Conservation (phyloP, 2,113 vertebrate genomes). For the Indicator maculatus region DNA sequence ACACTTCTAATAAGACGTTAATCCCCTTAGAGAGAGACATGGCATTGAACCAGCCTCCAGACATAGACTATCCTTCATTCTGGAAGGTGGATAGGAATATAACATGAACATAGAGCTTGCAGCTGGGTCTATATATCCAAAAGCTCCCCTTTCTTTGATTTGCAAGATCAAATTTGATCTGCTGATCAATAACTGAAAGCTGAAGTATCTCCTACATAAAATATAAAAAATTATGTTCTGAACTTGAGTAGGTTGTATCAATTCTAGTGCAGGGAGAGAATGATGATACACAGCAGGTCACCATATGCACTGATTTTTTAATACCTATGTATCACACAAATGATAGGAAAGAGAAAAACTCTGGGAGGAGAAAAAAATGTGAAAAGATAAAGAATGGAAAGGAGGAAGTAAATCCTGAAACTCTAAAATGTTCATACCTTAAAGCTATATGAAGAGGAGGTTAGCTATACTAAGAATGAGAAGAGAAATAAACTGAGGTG, state of each 20-base stretch:
- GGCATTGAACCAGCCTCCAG: neutral
- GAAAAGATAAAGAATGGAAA: neutral
- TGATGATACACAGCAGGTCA: neutral
- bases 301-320: neutral
- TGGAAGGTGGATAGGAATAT: neutral
- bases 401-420: neutral
- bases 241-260: neutral
- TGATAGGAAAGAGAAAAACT: neutral
- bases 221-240: neutral
- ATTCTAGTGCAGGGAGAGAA: neutral
- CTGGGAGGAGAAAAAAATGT: neutral
- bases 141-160: neutral
- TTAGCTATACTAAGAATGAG: constrained; percentile 8
- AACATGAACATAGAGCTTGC: neutral
- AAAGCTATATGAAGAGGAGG: neutral
- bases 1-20: neutral
- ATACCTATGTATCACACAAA: neutral
- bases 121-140: neutral
- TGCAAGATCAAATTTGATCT: neutral
- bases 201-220: neutral
- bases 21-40: neutral
- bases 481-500: constrained; percentile 34
- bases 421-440: neutral
- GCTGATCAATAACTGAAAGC: neutral
- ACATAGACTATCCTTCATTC: neutral